phyloP scores from a whole-genome alignment of 1,140 invertebrate genomes.

The Drosophila tropicalis region DNA sequence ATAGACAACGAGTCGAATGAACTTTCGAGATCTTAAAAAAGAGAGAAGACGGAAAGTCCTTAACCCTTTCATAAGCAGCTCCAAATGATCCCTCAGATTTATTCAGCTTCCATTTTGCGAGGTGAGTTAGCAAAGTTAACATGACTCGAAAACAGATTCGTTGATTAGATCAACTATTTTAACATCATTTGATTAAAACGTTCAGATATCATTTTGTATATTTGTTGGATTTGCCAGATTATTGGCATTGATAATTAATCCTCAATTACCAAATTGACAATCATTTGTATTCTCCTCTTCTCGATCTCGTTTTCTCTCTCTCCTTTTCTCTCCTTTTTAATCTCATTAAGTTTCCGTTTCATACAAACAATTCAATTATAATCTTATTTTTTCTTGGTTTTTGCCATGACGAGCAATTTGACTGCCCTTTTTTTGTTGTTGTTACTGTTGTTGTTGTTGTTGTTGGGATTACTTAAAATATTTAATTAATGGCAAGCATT shows the following conservation, averaged over 20 bases:
- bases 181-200: too few relatives aligned
- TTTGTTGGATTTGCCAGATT: not conserved
- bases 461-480: conserved; percentile 31
- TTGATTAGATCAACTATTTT: too few relatives aligned
- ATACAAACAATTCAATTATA: conserved; percentile 57
- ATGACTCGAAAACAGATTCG: too few relatives aligned
- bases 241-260: not conserved
- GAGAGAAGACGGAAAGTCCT: too few relatives aligned
- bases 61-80: too few relatives aligned
- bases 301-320: not conserved
- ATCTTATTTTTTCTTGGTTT: conserved; percentile 45
- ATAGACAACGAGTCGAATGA: too few relatives aligned
- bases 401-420: conserved; percentile 33
- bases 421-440: not conserved
- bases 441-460: not conserved
- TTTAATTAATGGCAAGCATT: conserved; percentile 73
- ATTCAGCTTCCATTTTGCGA: too few relatives aligned
- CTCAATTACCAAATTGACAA: conserved; percentile 5
- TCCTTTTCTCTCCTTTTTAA: conserved; percentile 12
- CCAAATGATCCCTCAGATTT: too few relatives aligned
- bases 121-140: too few relatives aligned
- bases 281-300: not conserved
- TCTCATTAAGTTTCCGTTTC: conserved; percentile 34
- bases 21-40: too few relatives aligned
- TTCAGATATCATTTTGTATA: too few relatives aligned